These are phyloP conservation scores for Sphyrna mokarran DNA, from an alignment of 2,113 vertebrate genomes.

Conservation along the genomic window DNA sequence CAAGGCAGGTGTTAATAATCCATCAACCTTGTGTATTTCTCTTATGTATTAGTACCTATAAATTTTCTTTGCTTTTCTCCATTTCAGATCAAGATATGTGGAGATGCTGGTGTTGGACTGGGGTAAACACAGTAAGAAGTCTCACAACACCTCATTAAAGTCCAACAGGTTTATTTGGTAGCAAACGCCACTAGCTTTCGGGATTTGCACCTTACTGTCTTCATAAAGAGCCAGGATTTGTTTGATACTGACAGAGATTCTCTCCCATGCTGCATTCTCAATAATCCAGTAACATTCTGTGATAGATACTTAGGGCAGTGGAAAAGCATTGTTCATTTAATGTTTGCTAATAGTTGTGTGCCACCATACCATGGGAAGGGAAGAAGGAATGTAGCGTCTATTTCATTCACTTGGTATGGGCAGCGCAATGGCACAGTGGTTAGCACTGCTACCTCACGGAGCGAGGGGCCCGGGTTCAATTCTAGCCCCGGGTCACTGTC, in stretches of 20 bases:
- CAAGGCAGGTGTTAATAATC: slow-evolving; percentile 16
- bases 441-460: too few species aligned
- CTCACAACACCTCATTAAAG: too few species aligned
- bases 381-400: not conserved
- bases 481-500: too few species aligned
- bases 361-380: not conserved
- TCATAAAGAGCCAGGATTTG: not conserved
- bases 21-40: not conserved
- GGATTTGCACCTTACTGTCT: not conserved
- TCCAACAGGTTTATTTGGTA: too few species aligned
- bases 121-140: too few species aligned
- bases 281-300: not conserved
- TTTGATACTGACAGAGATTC: not conserved
- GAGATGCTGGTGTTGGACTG: too few species aligned
- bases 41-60: not conserved
- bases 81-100: not conserved
- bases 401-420: not conserved
- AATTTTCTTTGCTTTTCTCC: not conserved
- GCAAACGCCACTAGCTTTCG: too few species aligned
- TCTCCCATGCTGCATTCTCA: not conserved
- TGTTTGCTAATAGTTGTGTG: not conserved
- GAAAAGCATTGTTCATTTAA: not conserved
- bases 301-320: not conserved
- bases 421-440: too few species aligned
- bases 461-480: too few species aligned